Evolutionary conservation across 2,888 invertebrate species (phyloP).

Genomic region (Tanaodytes sp.): DNA sequence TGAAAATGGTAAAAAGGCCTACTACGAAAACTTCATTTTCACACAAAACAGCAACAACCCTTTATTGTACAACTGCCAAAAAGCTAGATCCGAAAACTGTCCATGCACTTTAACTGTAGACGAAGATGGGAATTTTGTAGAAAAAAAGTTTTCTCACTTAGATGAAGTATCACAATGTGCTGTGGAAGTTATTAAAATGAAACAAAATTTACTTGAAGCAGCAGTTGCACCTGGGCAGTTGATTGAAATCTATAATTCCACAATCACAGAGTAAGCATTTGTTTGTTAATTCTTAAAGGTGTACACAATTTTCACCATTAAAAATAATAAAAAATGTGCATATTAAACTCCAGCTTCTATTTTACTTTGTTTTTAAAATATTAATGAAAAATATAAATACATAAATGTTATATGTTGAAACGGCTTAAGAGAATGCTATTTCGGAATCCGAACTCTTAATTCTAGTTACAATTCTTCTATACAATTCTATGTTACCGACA

Average conservation of each 20-base stretch:
- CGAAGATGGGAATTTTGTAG: neutral
- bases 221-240: neutral
- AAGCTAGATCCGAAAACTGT: neutral
- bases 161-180: neutral
- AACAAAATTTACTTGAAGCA: neutral
- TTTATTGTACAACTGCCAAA: constrained; percentile 1
- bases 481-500: no score
- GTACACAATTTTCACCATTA: neutral
- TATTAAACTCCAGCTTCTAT: neutral
- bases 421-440: no score
- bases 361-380: neutral
- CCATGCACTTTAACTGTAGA: neutral
- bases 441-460: no score
- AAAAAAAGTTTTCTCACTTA: neutral
- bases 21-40: neutral
- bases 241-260: neutral
- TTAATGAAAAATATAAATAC: neutral
- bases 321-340: neutral
- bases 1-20: neutral
- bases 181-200: neutral
- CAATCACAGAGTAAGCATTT: neutral
- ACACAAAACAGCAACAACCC: neutral
- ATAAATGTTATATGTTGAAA: no score
- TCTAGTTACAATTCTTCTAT: no score
- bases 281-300: neutral